These are phyloP conservation scores for Apodemia hepburni DNA, from an alignment of 2,888 invertebrate species.

Conservation along the genomic window DNA sequence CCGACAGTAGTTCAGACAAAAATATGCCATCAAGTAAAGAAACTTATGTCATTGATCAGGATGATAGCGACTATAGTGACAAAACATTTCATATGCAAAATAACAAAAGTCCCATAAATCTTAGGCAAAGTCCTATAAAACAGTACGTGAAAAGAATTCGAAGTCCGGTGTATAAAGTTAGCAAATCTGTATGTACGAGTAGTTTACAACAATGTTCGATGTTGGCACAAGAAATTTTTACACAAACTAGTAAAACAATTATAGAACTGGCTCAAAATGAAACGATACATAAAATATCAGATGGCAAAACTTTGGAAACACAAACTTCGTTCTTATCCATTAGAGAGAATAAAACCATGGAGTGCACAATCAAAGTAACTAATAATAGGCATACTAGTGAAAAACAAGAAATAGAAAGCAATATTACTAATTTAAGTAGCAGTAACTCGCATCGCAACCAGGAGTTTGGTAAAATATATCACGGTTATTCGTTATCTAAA, in stretches of 20 bases:
- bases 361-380: conserved; percentile 48
- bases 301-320: conserved; percentile 51
- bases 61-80: conserved; percentile 58
- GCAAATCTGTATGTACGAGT: conserved; percentile 28
- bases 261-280: conserved; percentile 67
- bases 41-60: conserved; percentile 61
- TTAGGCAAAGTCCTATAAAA: conserved; percentile 35
- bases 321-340: conserved; percentile 65
- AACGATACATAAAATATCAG: conserved; percentile 29
- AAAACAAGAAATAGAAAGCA: neutral
- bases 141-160: conserved; percentile 33
- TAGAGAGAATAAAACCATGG: conserved; percentile 51
- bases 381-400: conserved; percentile 18
- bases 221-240: conserved; percentile 59
- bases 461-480: neutral
- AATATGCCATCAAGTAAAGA: conserved; percentile 62
- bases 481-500: conserved; percentile 22
- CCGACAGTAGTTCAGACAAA: too few relatives aligned
- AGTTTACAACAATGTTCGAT: conserved; percentile 35
- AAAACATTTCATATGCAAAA: conserved; percentile 39
- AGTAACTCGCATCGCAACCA: neutral
- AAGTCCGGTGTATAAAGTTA: conserved; percentile 31
- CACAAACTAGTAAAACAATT: conserved; percentile 81
- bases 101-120: conserved; percentile 38
- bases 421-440: neutral